Base-by-base conservation (phyloP, 2,888 invertebrate species). In the Microplitis deprimator region DNA sequence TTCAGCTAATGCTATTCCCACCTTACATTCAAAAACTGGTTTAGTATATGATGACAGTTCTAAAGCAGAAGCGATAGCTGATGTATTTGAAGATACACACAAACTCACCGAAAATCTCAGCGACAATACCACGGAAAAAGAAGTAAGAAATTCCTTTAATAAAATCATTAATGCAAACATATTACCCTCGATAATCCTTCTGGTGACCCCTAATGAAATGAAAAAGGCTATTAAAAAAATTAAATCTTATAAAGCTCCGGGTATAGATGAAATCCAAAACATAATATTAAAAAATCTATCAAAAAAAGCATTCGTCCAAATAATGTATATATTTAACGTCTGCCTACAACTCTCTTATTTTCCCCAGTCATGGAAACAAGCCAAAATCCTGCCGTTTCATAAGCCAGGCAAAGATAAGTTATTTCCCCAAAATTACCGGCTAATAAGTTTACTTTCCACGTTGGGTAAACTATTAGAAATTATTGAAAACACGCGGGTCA, bases 271-370 rank as follows among this genome's bases (percentile, higher is more conserved):
- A 3, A 73, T 77, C 10, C 73, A 68, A 20, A 77, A 77, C 20
- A 72, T 77, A 29, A 68, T 73, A 17, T 61, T 82, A 6, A 82
- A 85, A 79, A 81, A 85, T n/a, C 74, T 86, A 6, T 79, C 81
- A 1, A 76, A 72, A 61, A 85, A 84, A 76, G 80, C 82, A 16
- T 71, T 83, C n/a, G 81, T 83, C 0, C 83, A 84, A 79, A 20
- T 84, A 5, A 82, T 73, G 0, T 77, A 83, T 60, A 83, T 84
- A 13, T 79, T 82, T 7, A 84, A 83, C 40, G 75, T 78, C 0
- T 78, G 80, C 1, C 17, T 84, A 0, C 80, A 64, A 74, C 60
- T 81, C 0, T 68, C 74, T 8, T 74, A 85, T 61, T 84, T 81
- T 76, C 83, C 84, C 4, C 75, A 68, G 1, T 0, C 0, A 0